Base-by-base conservation (phyloP, 2,888 invertebrate species). In the Cataglyphis cursor region DNA sequence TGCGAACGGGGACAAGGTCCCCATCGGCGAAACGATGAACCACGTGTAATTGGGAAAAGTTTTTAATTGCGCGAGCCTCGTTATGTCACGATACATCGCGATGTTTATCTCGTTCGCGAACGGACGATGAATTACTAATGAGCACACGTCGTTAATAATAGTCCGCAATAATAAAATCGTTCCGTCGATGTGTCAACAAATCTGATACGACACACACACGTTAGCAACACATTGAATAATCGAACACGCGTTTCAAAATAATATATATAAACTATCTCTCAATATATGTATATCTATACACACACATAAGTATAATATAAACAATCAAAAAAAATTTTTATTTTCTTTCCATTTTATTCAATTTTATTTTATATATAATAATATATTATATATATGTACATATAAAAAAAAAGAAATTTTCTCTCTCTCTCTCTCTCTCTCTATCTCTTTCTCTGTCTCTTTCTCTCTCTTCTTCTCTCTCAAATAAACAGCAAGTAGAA, bases 1-100 rank as follows among this genome's bases (percentile, higher is more conserved):
- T 84, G 86, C 78, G 89, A 90, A 90, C 80, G 86, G 62, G 90
- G 88, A 90, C 90, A 90, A 90, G 90, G 90, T 87, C 85, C 82
- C 24, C 24, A 24, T 24, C 24, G 66, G 18, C 38, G 35, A 57
- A 83, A 76, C 21, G 41, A 78, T 38, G 66, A 72, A 68, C 68
- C 61, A 78, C 81, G 62, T 61, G 80, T 78, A 86, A 89, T 89
- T 85, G 86, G 85, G 86, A 89, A 89, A 89, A 89, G 83, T 89
- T 90, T 89, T 86, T 86, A 90, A 90, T 88, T 86, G 78, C 81
- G 12, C 68, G 83, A 65, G 54, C 57, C 66, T 76, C 38, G 61
- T 75, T 64, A 80, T 80, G 76, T 51, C 59, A 78, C 68, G 41
- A n/a, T 65, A 54, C 59, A 57, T 24, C 74, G 61, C 18, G 15